Evolutionary conservation across 2,797 vertebrate genomes (phyloP), one percentile per base, ranked within the genome.

Genomic region (Knipowitschia caucasica): DNA sequence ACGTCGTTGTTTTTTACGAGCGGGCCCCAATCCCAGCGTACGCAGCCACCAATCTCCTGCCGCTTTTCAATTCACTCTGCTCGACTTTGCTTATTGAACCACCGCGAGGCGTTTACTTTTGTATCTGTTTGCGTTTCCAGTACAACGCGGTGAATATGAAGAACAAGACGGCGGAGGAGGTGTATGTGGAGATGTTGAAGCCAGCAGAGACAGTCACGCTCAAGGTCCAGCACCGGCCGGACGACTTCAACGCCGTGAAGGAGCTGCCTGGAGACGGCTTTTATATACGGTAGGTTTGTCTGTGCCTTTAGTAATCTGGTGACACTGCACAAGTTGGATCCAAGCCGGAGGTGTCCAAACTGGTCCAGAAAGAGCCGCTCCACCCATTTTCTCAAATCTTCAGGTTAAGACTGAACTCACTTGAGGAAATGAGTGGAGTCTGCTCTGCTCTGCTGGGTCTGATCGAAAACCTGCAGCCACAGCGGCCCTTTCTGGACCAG

Each of bases 101-200:
- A 5, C 11, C 14, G 59, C 14, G 10, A 11, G n/a, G 1, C 15
- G 2, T 30, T 43, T 29, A 50, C 64, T 3, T 66, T 43, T n/a
- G 12, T 25, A 1, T 25, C 25, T 57, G 4, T 21, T 12, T 11
- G 4, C 12, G 9, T 50, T 66, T 67, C 59, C 83, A 99, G 95
- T 98, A 95, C 50, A 93, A 94, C 34, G 88, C 87, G 7, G 89
- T 95, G 83, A 91, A 92, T 46, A 89, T 96, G 89, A 91, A 91
- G 76, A 93, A 88, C 73, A 95, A 92, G 87, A 99, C 94, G 0
- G 94, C 93, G 7, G 96, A 98, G 62, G 95, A 98, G 68, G 94
- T 94, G 57, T 99, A 98, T 1, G 91, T 98, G 24, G 95, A 98
- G 88, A 95, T 98, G 95, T 77, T 98, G 72, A 98, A 98, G 67